Conservation (phyloP, 2,113 vertebrate genomes). For the Echinops telfairi region DNA sequence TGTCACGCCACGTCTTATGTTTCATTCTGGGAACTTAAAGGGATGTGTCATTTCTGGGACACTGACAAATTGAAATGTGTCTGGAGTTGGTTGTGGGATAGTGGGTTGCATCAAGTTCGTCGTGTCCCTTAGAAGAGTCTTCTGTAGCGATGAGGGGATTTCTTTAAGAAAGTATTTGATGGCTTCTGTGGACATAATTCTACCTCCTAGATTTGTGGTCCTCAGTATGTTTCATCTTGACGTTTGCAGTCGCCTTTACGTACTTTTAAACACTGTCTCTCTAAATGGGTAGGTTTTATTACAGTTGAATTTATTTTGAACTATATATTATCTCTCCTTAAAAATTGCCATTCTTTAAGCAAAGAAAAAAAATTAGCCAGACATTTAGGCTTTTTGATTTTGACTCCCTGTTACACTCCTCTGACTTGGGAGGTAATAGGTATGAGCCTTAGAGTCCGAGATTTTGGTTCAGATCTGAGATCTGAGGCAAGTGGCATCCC, state of each 20-base stretch:
- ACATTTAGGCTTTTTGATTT: no score
- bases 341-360: neutral
- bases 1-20: neutral
- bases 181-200: neutral
- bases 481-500: neutral
- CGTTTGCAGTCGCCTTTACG: neutral
- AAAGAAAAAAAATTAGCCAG: no score
- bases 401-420: neutral
- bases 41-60: neutral
- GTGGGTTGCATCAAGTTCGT: no score
- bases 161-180: neutral
- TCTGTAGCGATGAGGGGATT: neutral
- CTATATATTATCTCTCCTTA: slow-evolving; percentile 33
- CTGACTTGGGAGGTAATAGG: neutral
- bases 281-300: neutral
- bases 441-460: neutral
- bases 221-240: neutral
- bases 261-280: neutral
- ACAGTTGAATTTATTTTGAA: neutral
- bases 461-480: neutral
- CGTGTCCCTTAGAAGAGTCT: neutral
- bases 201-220: neutral
- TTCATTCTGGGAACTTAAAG: neutral
- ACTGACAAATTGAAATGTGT: neutral
- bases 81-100: neutral